Base-by-base conservation (phyloP, 64 coral and sea anemone species). In the Montipora capricornis region DNA sequence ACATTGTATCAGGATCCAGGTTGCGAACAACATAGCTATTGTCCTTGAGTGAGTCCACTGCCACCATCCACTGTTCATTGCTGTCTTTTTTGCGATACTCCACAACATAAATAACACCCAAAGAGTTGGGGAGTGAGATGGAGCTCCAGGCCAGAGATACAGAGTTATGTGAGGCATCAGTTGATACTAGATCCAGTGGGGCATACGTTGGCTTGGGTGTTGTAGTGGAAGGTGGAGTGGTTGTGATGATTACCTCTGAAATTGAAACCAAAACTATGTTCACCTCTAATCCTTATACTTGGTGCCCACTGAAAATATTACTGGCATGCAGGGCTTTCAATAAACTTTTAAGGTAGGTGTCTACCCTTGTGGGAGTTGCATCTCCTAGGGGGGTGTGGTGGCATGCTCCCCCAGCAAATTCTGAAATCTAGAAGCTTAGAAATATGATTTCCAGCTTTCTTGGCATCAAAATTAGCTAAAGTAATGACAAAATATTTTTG, bases 71-170 rank as follows among this genome's bases (percentile, higher is more conserved):
- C 51, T 49, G 47, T 47, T 81, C 47, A 1, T 76, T 86, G 82
- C 82, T 50, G 19, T 49, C 66, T 6, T 14, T 76, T 68, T 93
- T 93, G 4, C 45, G 69, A 50, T 88, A 88, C 45, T 93, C 92
- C 45, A 93, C 92, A 13, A 88, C 51, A 64, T 93, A 93, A 3
- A 80, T 45, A 8, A 93, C 62, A 70, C 57, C 26, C 12, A 47
- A 76, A 22, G 47, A 2, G 14, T 26, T 74, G 6, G 73, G 44
- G 29, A 68, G 61, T 14, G 67, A 71, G 14, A 88, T 20, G 26
- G 92, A 93, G 8, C 83, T 71, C 92, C 92, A 93, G 11, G 79
- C 12, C 4, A 93, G 50, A 13, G 26, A 49, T 8, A 93, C 92
- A 3, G 76, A 26, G 78, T 74, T 44, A 13, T 90, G 77, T 5